A percentile compares a stretch with the other conserved stretches of the same genome.
These are phyloP conservation scores for Onychomys arenicola DNA, from an alignment of 2,797 vertebrate species.

Conservation along the genomic window DNA sequence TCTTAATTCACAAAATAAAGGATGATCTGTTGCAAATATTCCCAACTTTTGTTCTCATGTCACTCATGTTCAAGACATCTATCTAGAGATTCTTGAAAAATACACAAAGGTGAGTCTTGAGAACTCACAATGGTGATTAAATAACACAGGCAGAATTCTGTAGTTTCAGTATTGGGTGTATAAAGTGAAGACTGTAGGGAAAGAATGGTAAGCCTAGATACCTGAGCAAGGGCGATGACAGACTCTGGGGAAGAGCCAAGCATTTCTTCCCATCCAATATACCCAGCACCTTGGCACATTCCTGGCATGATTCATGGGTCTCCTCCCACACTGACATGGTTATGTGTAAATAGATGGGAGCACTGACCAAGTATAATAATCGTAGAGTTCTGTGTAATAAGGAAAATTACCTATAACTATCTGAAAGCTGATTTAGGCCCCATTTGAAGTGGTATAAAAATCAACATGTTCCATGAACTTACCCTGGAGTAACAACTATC, in stretches of 20 bases:
- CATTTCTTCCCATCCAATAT: slow-evolving; percentile 57
- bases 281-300: slow-evolving; percentile 72
- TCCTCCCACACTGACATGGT: slow-evolving; percentile 74
- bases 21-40: slow-evolving; percentile 25
- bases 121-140: slow-evolving; percentile 52
- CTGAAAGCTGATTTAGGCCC: slow-evolving; percentile 79
- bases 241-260: slow-evolving; percentile 55
- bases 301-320: slow-evolving; percentile 54
- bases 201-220: slow-evolving; percentile 62
- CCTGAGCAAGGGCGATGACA: slow-evolving; percentile 73
- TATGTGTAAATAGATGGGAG: slow-evolving; percentile 78
- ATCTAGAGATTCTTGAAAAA: slow-evolving; percentile 59
- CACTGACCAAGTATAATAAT: slow-evolving; percentile 79
- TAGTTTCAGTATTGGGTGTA: neutral
- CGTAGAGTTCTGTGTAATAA: slow-evolving; percentile 76
- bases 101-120: neutral
- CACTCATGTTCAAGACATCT: slow-evolving; percentile 32
- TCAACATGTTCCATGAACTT: slow-evolving; percentile 73
- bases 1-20: slow-evolving; percentile 58
- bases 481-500: slow-evolving; percentile 50
- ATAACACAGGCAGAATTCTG: slow-evolving; percentile 41
- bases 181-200: slow-evolving; percentile 24
- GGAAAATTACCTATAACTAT: slow-evolving; percentile 79
- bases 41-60: slow-evolving; percentile 46
- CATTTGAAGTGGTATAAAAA: slow-evolving; percentile 81